Base-by-base conservation (phyloP, 2,113 vertebrate species). In the Ctenodactylus gundi region DNA sequence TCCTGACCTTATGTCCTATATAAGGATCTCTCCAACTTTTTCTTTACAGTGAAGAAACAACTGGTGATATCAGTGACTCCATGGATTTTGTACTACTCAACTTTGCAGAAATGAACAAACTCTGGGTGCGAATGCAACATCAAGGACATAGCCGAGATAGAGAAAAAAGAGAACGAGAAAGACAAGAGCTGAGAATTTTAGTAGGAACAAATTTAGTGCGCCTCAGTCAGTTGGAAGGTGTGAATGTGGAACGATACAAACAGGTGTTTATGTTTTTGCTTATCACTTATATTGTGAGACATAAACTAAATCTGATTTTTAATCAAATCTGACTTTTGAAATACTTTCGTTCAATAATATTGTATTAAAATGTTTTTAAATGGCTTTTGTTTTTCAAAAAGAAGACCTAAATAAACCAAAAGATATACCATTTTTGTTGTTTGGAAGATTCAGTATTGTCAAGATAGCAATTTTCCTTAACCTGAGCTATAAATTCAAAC, bases 101-200 rank as follows among this genome's bases (percentile, higher is more conserved):
- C 98, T 99, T 99, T 95, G 99, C 99, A 0, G 99, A 99, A 95
- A 99, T 99, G 99, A 99, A 99, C 97, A 99, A 99, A 85, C 98
- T 99, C 4, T 99, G 99, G 99, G 99, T 99, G 94, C 98, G 99
- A 51, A 99, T 99, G 99, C 99, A 99, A 86, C 99, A 99, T 96
- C 99, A 99, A 96, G 99, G 99, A 62, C 99, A 99, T 97, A 99
- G 99, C 92, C 98, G 99, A 29, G 99, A 99, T 94, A 97, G 99
- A 9, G 99, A 99, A 97, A 99, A 99, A 89, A 98, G 99, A 58
- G 99, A 99, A 85, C 98, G 99, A 2, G 99, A 99, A 91, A 98
- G 99, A 72, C 99, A 99, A 90, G 99, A 99, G 27, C 98, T 99
- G 55, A 98, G 99, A 65, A 99, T 99, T 97, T 97, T 99, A 4